Conservation (phyloP, 2,888 invertebrate genomes). For the Ischnus inquisitorius region DNA sequence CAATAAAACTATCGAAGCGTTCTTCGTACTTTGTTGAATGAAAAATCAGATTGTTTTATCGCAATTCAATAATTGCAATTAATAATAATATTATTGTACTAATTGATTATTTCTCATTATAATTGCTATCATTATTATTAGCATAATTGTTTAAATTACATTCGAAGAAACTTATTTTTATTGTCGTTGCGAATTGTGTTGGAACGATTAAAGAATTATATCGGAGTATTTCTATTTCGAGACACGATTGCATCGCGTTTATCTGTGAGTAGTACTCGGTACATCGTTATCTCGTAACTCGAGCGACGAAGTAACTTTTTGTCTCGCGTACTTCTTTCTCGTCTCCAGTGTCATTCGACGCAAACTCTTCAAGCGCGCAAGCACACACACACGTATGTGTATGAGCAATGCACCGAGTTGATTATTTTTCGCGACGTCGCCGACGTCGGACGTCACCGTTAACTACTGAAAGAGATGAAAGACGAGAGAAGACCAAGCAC, state of each 20-base stretch:
- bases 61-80: too few species aligned
- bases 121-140: too few species aligned
- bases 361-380: constrained; percentile 14
- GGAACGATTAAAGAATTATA: background rate
- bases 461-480: constrained; percentile 31
- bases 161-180: background rate
- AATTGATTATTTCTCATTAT: too few species aligned
- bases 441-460: constrained; percentile 16
- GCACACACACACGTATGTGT: background rate
- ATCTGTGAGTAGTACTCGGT: constrained; percentile 36
- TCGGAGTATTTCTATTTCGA: constrained; percentile 19
- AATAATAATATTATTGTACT: too few species aligned
- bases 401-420: constrained; percentile 19
- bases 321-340: constrained; percentile 26
- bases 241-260: constrained; percentile 9
- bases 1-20: background rate
- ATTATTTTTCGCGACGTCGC: constrained; percentile 42
- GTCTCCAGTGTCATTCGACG: constrained; percentile 29
- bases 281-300: constrained; percentile 39
- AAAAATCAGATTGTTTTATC: too few species aligned
- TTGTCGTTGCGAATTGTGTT: background rate
- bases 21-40: too few species aligned
- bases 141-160: background rate
- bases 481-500: constrained; percentile 3
- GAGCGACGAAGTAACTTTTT: constrained; percentile 20